Evolutionary conservation across 2,113 vertebrate genomes (phyloP), one percentile per base, ranked within the genome.

Genomic region (Vulpes vulpes): DNA sequence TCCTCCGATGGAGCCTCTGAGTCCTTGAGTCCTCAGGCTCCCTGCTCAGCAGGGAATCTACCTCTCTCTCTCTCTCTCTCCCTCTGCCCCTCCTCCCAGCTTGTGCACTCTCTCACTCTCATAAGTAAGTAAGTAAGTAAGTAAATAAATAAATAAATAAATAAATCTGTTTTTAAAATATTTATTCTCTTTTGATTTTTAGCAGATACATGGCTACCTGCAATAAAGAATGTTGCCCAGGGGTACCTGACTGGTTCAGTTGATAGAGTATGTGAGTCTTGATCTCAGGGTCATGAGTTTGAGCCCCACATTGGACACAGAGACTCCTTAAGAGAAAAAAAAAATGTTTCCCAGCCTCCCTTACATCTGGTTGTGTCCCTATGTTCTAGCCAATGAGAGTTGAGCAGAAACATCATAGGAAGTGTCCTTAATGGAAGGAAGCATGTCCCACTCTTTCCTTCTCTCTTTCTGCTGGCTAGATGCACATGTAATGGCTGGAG

Each of bases 381-480:
- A 16, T 91, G 30, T 89, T 73, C 84, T 84, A 62, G 65, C 27
- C 83, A 96, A 51, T 57, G n/a, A 20, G 32, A 67, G 17, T 25
- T 67, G 15, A 91, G 59, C 87, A 88, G 38, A 87, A 57, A 89
- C 79, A 49, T 53, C 85, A 89, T 30, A 64, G 64, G 49, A 84
- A 91, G 11, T 59, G 51, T 74, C 62, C 35, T 62, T 79, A 87
- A 91, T 10, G 11, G n/a, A 9, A 87, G 38, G 49, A 92, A 91
- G 14, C 20, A 51, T 22, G 14, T 30, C 8, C 3, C 23, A 78
- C 4, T 80, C 23, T 87, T 53, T 91, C 9, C 43, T 11, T 35
- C 78, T 25, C 38, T 65, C 11, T 95, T 96, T 83, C 73, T 93
- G 25, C 53, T 49, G 43, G 57, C 55, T 85, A 83, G 80, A 95